A percentile compares a stretch with the other conserved stretches of the same genome.
Evolutionary conservation across 2,888 invertebrate genomes (phyloP).

Genomic region (Zygogramma bicolorata): DNA sequence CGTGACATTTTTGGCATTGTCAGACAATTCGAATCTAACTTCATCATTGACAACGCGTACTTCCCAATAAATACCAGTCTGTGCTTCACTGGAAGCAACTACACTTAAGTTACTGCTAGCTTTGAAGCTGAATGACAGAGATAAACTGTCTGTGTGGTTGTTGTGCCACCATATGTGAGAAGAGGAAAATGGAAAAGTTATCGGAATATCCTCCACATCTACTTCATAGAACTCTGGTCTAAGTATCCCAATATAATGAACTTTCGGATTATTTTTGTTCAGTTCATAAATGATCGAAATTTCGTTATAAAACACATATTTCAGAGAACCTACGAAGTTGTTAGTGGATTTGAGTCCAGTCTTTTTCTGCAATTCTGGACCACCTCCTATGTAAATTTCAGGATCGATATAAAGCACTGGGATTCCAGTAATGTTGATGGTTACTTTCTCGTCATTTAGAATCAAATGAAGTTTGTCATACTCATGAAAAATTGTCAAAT

Average conservation of each 20-base stretch:
- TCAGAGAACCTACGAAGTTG: constrained; percentile 83
- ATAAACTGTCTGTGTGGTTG: constrained; percentile 78
- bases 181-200: constrained; percentile 91
- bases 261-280: constrained; percentile 86
- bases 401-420: constrained; percentile 90
- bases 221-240: constrained; percentile 87
- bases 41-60: constrained; percentile 87
- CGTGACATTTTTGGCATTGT: constrained; percentile 81
- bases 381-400: constrained; percentile 87
- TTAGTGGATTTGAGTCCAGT: constrained; percentile 72
- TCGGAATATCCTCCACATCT: constrained; percentile 88
- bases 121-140: constrained; percentile 88
- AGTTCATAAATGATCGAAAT: constrained; percentile 91
- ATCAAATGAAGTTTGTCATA: constrained; percentile 80
- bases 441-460: constrained; percentile 79
- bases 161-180: constrained; percentile 93
- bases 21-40: constrained; percentile 85
- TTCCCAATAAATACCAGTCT: constrained; percentile 88
- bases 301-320: constrained; percentile 94
- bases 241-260: constrained; percentile 70
- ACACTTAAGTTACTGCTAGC: constrained; percentile 84
- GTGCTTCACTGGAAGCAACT: constrained; percentile 85
- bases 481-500: constrained; percentile 87
- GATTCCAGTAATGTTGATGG: constrained; percentile 79
- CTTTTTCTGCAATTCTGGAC: constrained; percentile 80